These are phyloP conservation scores for Phoxinus dragarum DNA, from an alignment of 2,797 vertebrate species.

Conservation along the genomic window DNA sequence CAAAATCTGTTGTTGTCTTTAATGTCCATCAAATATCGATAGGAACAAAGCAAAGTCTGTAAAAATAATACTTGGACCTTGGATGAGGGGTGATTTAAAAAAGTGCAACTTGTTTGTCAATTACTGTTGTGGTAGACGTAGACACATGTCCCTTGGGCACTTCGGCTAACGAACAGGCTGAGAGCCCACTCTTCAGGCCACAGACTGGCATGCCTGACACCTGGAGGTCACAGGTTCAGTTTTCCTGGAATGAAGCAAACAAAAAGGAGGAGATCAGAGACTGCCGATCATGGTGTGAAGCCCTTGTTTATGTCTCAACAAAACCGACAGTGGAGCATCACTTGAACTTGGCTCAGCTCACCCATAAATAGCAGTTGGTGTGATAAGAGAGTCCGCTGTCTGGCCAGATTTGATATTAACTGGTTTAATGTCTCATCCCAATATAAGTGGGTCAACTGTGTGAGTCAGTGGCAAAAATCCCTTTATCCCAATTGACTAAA, in stretches of 20 bases:
- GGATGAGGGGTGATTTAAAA: background rate
- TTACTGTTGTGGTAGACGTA: constrained; percentile 30
- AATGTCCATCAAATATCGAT: background rate
- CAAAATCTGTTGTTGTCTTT: background rate
- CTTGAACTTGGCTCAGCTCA: background rate
- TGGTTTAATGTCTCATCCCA: constrained; percentile 27
- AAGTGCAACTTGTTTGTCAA: background rate
- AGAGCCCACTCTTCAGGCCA: background rate
- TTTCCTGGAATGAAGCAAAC: background rate
- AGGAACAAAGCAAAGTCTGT: background rate
- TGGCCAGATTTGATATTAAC: constrained; percentile 40
- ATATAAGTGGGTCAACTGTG: background rate
- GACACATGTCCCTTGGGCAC: background rate
- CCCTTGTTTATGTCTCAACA: constrained; percentile 25
- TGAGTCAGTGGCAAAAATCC: background rate
- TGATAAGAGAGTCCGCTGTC: constrained; percentile 15
- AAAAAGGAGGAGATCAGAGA: constrained; percentile 22
- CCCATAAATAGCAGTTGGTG: background rate
- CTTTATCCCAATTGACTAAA: background rate
- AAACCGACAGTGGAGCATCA: constrained; percentile 29
- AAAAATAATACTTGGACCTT: constrained; percentile 13
- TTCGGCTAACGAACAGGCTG: constrained; percentile 14
- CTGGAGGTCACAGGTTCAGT: constrained; percentile 7
- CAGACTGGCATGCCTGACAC: constrained; percentile 9
- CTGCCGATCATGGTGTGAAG: background rate